Evolutionary conservation across 2,113 vertebrate species (phyloP), one percentile per base, ranked within the genome.

Genomic region (Nematolebias whitei): DNA sequence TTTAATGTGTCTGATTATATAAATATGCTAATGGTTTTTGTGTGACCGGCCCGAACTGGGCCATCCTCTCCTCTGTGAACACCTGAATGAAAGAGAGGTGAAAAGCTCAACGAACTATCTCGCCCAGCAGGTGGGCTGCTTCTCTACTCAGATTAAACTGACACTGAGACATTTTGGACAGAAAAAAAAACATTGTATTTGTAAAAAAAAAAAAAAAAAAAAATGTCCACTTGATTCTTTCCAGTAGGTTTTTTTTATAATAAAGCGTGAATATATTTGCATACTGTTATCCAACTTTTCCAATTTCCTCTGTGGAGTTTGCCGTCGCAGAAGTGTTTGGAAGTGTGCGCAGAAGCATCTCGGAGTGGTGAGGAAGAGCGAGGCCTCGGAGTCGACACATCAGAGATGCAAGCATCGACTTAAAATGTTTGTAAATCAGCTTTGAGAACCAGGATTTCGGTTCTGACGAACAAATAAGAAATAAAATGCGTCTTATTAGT

Each of bases 41-140:
- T 73, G 57, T 74, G 71, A 81, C 80, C 69, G 75, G 50, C 72
- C 78, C 73, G 65, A 85, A 84, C 80, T 78, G 76, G 83, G 78
- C 78, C 83, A 78, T 48, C 62, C 14, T 71, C 65, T 85, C 78
- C 75, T 71, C 40, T 69, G 54, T 73, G 74, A 75, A 78, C 78
- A 85, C 83, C 80, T 85, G 78, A 85, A 79, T 59, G 66, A 77
- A 53, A 76, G 71, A 4, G 18, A 75, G 70, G 79, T 82, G 74
- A 78, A 50, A 62, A 54, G 71, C 76, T 79, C 63, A 69, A 59
- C 26, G 51, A 71, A 77, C 62, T 77, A 82, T 80, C 70, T 82
- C 16, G 15, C 47, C 39, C 66, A 74, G 48, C 79, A 79, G 76
- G 13, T 52, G 10, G 20, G 69, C 65, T 52, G 65, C 60, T 19